Base-by-base conservation (phyloP, 2,797 vertebrate species). In the Mallotus villosus region DNA sequence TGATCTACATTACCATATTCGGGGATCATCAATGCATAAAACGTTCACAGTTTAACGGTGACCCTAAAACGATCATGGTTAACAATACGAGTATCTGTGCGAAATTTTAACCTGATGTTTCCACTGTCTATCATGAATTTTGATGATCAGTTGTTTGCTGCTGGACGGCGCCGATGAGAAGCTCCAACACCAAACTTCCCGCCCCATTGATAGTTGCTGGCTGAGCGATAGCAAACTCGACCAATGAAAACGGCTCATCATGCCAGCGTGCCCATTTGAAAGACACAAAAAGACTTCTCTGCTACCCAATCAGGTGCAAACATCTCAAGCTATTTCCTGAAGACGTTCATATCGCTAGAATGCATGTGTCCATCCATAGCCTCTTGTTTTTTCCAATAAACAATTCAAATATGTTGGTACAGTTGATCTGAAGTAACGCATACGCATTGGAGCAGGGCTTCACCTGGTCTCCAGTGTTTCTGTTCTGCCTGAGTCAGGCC, bases 401-500 rank as follows among this genome's bases (percentile, higher is more conserved):
- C 41, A 46, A 14, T 12, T 46, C 12, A 46, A 14, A 12, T 14
- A 46, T 46, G 11, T 46, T 46, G 37, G 11, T 41, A 9, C 37
- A 7, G 37, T 11, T 41, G 37, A 2, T 46, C 90, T 87, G 81
- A 90, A 93, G 92, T 92, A 93, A 92, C 93, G 94, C 91, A 88
- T 91, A 92, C 92, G 93, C 92, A 93, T 93, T 94, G 93, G 93
- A 93, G 91, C 90, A 83, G 81, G 81, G 75, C 76, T 86, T 74
- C 64, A 68, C 62, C 76, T 85, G 82, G 82, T 90, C 89, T 94
- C 93, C 92, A 93, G 93, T 93, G 90, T 94, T 94, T 81, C 91
- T 85, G 90, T 92, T 93, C 93, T 94, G 92, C 93, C 94, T 81
- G 87, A 93, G 90, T 90, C 89, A 89, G 85, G 90, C 86, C 90